These are phyloP conservation scores for Julus scanicus DNA, from an alignment of 2,888 invertebrate species.

Conservation along the genomic window DNA sequence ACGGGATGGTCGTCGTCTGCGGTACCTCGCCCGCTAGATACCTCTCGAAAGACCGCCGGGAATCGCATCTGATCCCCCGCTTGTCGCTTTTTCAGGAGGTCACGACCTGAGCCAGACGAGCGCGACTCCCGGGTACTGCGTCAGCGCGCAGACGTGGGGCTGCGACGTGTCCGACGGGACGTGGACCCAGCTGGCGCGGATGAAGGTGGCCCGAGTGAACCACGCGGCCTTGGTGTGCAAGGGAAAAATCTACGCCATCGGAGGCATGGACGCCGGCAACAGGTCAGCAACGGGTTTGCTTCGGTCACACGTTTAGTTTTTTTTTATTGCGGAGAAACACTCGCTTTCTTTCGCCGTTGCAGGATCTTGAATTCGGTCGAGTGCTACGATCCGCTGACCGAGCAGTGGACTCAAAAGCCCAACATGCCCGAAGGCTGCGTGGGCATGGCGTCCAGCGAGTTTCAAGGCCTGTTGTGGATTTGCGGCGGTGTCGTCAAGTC, in stretches of 20 bases:
- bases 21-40: neutral
- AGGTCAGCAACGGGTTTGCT: neutral
- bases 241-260: conserved; percentile 47
- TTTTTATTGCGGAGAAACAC: neutral
- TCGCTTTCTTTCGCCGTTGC: neutral
- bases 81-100: neutral
- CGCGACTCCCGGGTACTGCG: neutral
- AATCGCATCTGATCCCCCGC: too few relatives aligned
- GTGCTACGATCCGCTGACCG: conserved; percentile 46
- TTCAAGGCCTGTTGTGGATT: conserved; percentile 23
- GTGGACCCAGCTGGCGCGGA: conserved; percentile 3
- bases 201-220: conserved; percentile 17
- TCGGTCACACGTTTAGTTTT: too few relatives aligned
- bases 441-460: conserved; percentile 38
- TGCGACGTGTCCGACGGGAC: neutral
- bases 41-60: too few relatives aligned
- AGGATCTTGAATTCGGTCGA: conserved; percentile 46
- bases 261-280: conserved; percentile 38
- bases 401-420: neutral
- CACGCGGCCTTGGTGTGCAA: neutral
- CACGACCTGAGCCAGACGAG: neutral
- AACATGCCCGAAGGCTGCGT: neutral
- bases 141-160: neutral
- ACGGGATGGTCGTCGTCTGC: neutral
- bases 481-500: conserved; percentile 47